Conservation (phyloP, 2,797 vertebrate species). For the Silurus aristotelis region DNA sequence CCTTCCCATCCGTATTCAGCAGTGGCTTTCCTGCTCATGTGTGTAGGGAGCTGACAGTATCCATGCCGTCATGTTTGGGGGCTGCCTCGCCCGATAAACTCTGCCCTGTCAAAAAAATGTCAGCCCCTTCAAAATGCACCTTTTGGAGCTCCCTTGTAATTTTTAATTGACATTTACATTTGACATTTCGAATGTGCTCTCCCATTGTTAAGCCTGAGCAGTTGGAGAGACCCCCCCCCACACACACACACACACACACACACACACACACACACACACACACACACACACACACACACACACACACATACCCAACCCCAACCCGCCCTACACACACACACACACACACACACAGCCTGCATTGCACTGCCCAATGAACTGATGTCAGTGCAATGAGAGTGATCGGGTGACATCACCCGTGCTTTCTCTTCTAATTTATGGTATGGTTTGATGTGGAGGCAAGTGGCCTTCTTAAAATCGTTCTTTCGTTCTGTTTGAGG, state of each 20-base stretch:
- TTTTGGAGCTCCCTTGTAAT: constrained; percentile 82
- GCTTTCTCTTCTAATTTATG: constrained; percentile 67
- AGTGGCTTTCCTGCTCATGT: constrained; percentile 64
- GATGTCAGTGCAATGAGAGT: constrained; percentile 56
- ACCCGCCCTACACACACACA: too few species aligned
- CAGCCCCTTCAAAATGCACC: constrained; percentile 78
- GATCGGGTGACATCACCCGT: constrained; percentile 68
- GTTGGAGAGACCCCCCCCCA: constrained; percentile 36
- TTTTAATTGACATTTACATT: constrained; percentile 91
- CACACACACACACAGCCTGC: not conserved
- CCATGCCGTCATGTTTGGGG: constrained; percentile 78
- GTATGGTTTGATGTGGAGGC: constrained; percentile 57
- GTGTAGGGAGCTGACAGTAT: constrained; percentile 79
- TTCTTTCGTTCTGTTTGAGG: constrained; percentile 41
- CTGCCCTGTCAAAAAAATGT: constrained; percentile 77
- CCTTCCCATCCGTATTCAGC: constrained; percentile 78
- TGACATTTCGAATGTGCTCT: constrained; percentile 82
- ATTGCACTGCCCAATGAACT: constrained; percentile 39
- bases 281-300: constrained; percentile 16
- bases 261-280: constrained; percentile 9
- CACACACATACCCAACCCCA: too few species aligned
- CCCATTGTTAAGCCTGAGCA: constrained; percentile 70
- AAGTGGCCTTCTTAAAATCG: constrained; percentile 61
- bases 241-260: constrained; percentile 25
- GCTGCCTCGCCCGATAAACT: constrained; percentile 80